phyloP scores from a whole-genome alignment of 1,140 invertebrate genomes.

The Palaemon carinicauda region DNA sequence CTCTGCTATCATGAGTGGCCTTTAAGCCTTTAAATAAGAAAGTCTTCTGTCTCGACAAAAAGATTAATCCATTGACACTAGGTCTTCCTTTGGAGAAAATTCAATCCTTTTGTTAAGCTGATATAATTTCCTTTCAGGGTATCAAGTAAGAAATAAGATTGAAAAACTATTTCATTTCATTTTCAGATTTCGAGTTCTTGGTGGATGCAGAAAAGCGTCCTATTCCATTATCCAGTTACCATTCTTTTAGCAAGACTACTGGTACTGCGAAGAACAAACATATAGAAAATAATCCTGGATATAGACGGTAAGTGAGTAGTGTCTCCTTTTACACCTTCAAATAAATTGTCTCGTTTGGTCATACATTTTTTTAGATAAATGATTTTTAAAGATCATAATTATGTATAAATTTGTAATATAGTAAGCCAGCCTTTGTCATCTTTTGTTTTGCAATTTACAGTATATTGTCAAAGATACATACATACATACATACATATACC shows the following conservation, averaged over 20 bases:
- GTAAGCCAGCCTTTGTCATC: too few relatives aligned
- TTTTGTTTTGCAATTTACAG: too few relatives aligned
- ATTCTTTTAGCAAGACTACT: neutral
- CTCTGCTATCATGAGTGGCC: too few relatives aligned
- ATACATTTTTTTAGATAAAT: neutral
- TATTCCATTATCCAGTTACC: slow-evolving; percentile 20
- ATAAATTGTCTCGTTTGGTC: neutral
- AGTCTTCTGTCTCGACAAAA: too few relatives aligned
- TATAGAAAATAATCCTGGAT: slow-evolving; percentile 26
- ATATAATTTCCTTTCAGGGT: neutral
- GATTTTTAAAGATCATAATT: too few relatives aligned
- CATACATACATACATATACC: too few relatives aligned
- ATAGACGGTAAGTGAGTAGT: slow-evolving; percentile 34
- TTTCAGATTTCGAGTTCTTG: slow-evolving; percentile 45
- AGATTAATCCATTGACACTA: too few relatives aligned
- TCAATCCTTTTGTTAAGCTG: neutral
- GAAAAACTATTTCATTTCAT: neutral
- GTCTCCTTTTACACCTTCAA: neutral
- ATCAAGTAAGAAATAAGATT: neutral
- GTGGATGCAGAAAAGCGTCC: slow-evolving; percentile 22
- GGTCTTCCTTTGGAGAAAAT: too few relatives aligned
- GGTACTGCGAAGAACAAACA: neutral
- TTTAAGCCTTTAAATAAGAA: too few relatives aligned
- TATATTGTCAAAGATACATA: too few relatives aligned
- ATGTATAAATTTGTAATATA: too few relatives aligned